Conservation (phyloP, 2,113 vertebrate species). For the Kobus ellipsiprymnus region DNA sequence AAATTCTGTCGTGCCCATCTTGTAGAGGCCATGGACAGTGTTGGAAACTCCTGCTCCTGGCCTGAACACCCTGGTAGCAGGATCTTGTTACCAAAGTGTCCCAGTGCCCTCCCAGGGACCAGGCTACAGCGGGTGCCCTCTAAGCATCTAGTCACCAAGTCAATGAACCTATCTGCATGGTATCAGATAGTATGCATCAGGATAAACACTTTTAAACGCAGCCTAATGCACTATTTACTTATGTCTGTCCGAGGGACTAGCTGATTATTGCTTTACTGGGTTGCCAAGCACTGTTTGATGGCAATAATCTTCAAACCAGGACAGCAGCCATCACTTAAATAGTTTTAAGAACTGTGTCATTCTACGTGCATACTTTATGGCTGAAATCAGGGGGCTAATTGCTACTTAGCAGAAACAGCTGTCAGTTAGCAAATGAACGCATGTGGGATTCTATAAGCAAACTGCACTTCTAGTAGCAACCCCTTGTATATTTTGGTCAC, state of each 20-base stretch:
- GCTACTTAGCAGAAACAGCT: neutral
- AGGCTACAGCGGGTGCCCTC: neutral
- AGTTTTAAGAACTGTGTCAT: neutral
- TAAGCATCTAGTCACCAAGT: neutral
- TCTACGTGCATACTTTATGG: neutral
- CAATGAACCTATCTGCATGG: too few species aligned
- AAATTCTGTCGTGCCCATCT: rapidly evolving
- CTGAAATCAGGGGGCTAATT: neutral
- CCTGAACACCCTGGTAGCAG: neutral
- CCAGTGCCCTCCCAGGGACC: neutral
- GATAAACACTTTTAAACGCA: neutral
- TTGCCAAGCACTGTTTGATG: neutral
- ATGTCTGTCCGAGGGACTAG: neutral
- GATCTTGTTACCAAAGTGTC: neutral
- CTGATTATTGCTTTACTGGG: neutral
- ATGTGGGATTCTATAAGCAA: neutral
- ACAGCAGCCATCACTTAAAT: neutral
- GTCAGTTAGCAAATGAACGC: neutral
- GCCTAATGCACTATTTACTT: neutral
- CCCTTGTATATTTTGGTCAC: neutral
- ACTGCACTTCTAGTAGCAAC: neutral
- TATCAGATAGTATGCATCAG: rapidly evolving
- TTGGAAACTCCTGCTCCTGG: neutral
- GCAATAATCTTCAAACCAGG: neutral
- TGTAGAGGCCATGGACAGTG: neutral